These are phyloP conservation scores for Brachyptera risi DNA, from an alignment of 2,888 invertebrate genomes.

Conservation along the genomic window DNA sequence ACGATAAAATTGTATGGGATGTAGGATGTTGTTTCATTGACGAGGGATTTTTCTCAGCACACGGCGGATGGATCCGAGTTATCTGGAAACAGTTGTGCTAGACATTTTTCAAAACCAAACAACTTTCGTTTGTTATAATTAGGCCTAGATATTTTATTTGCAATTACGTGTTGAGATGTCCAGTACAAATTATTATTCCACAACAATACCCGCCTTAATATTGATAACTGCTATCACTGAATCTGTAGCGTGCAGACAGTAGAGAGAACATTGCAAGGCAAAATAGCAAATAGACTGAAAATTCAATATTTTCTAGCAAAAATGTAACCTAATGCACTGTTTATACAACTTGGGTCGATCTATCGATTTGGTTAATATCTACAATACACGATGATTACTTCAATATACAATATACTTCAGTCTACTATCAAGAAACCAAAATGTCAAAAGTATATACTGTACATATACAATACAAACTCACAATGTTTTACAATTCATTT, in stretches of 20 bases:
- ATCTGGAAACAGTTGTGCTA: no score
- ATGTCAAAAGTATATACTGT: constrained; percentile 1
- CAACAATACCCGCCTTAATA: not conserved
- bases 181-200: not conserved
- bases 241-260: not conserved
- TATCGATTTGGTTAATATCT: no score
- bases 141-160: no score
- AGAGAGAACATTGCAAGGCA: not conserved
- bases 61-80: no score
- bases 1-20: no score
- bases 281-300: not conserved
- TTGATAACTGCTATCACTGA: not conserved
- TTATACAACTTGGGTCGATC: no score
- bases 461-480: not conserved
- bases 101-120: no score
- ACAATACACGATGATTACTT: no score
- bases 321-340: not conserved
- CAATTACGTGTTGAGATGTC: not conserved
- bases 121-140: no score
- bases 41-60: no score
- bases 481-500: not conserved
- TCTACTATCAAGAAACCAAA: not conserved
- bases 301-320: not conserved
- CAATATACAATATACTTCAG: no score
- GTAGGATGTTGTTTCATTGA: no score